Percentiles rank a stretch among this genome's conserved stretches.
Evolutionary conservation across 2,113 vertebrate species (phyloP).

Genomic region (Mus pahari): DNA sequence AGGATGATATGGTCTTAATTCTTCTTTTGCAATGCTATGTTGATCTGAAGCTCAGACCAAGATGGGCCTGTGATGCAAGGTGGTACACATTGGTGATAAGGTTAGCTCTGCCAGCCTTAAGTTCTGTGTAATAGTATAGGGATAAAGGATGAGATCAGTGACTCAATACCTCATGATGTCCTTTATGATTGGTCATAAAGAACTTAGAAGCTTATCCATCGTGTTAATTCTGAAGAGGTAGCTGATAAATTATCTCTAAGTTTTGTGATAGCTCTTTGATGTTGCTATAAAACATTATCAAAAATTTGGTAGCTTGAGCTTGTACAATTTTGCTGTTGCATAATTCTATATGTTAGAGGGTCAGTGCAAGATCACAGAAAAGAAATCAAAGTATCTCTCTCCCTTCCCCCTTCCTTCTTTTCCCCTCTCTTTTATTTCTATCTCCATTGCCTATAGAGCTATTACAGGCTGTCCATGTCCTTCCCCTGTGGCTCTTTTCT

Average conservation of each 20-base stretch:
- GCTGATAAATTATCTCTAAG: neutral
- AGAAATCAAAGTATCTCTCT: neutral
- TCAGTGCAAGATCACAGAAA: neutral
- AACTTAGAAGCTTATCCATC: neutral
- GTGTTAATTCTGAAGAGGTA: neutral
- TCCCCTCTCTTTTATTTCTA: too few relatives aligned
- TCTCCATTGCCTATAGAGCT: neutral
- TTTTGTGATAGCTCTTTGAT: neutral
- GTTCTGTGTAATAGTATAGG: neutral
- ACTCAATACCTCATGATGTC: too few relatives aligned
- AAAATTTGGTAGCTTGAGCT: neutral
- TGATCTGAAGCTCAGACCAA: neutral
- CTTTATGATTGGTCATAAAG: neutral
- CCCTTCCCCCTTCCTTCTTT: neutral
- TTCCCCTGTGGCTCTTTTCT: neutral
- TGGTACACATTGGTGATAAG: rapidly evolving
- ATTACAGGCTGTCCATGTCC: too few relatives aligned
- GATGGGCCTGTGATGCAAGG: neutral
- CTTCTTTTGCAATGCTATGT: neutral
- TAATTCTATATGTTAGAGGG: neutral
- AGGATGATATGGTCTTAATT: neutral
- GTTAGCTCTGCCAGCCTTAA: neutral
- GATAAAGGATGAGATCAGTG: neutral
- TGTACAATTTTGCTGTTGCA: neutral
- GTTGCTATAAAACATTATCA: neutral